phyloP scores from a whole-genome alignment of 2,888 invertebrate species.

The Dascillus cervinus region DNA sequence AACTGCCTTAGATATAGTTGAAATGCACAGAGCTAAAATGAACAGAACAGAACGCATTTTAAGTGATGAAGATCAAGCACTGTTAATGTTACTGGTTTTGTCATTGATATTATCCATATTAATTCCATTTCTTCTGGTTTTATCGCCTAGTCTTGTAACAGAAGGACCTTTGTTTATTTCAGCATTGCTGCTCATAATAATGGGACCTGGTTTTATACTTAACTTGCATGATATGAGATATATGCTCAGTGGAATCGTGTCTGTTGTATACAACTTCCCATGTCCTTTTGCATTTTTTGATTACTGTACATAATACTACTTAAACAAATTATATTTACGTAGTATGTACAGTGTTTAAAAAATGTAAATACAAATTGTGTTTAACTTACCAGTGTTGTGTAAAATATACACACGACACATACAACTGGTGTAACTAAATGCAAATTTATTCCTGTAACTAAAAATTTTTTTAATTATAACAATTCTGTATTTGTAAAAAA shows the following conservation, averaged over 20 bases:
- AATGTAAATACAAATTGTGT: too few relatives aligned
- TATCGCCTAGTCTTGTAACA: conserved; percentile 22
- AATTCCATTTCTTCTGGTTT: conserved; percentile 23
- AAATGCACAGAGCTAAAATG: conserved; percentile 6
- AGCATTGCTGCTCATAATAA: conserved; percentile 15
- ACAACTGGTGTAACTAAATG: conserved; percentile 73
- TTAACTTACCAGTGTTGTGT: conserved; percentile 79
- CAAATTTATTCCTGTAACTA: conserved; percentile 75
- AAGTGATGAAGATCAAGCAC: conserved; percentile 24
- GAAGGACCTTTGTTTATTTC: conserved; percentile 22
- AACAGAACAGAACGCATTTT: conserved; percentile 7
- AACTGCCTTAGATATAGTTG: neutral
- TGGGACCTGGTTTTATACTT: conserved; percentile 21
- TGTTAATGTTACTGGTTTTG: conserved; percentile 23
- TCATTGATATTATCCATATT: conserved; percentile 24
- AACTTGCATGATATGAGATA: conserved; percentile 21
- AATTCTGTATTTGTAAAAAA: conserved; percentile 1
- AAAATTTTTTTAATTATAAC: conserved; percentile 26
- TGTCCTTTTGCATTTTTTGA: too few relatives aligned
- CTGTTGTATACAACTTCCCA: too few relatives aligned
- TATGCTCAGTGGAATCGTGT: conserved; percentile 14
- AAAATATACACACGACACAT: conserved; percentile 85
- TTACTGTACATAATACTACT: too few relatives aligned
- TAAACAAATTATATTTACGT: too few relatives aligned
- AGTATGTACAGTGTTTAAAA: too few relatives aligned